Evolutionary conservation across 2,113 vertebrate genomes (phyloP), one percentile per base, ranked within the genome.

Genomic region (Megalops atlanticus): DNA sequence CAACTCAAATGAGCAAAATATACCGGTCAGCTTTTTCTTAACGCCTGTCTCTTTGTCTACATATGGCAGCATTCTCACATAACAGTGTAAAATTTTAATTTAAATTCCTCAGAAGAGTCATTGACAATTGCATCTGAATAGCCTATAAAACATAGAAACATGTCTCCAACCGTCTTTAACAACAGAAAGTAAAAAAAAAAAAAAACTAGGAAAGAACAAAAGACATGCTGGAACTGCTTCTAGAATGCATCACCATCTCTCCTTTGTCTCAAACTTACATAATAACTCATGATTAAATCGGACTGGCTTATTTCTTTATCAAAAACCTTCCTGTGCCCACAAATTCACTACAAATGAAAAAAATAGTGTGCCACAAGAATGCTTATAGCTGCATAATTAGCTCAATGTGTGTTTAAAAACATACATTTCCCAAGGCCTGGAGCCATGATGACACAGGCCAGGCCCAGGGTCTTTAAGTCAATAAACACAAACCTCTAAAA

Each of bases 371-470:
- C 74, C 80, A 31, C 74, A 76, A 81, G 74, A 70, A 81, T 76
- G 80, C 80, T 69, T 47, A 75, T 47, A 70, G 70, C 80, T 70
- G 80, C 74, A 64, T 47, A 70, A 81, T 76, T 68, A 76, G 52
- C 39, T 24, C 73, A 40, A 58, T 73, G 80, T 70, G 70, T 39
- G 73, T 58, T 47, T 45, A 70, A 68, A 68, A 54, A 70, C 52
- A 64, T 40, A 76, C 80, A 38, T 76, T 81, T 76, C 80, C 74
- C 80, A 76, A 54, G 33, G 52, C 74, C 73, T 58, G 79, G 54
- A 76, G 33, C 80, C 33, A 27, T 21, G 54, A 54, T 39, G 74
- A 76, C 74, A 38, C 74, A 68, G 31, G 80, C 80, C 31, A 45
- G 33, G 35, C 58, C 74, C 54, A 27, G 73, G 41, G 58, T 76